Evolutionary conservation across 2,888 invertebrate genomes (phyloP).

Genomic region (Pseudococcus longispinus): DNA sequence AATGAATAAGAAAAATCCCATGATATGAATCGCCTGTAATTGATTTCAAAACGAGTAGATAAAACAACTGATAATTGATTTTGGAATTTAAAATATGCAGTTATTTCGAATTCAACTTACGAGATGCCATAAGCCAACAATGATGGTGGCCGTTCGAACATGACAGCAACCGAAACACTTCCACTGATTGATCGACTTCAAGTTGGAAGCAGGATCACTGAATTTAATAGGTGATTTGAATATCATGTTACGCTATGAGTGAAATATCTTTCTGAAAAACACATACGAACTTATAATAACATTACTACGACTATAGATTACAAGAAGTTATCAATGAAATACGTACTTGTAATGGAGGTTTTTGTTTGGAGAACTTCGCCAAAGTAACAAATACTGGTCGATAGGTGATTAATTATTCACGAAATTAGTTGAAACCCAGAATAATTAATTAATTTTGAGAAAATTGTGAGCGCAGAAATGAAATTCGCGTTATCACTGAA

Average conservation of each 20-base stretch:
- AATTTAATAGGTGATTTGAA: constrained; percentile 21
- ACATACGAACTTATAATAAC: not conserved
- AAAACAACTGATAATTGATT: not conserved
- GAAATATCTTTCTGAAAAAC: not conserved
- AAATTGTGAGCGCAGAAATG: no score
- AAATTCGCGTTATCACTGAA: no score
- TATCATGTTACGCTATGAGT: not conserved
- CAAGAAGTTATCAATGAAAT: not conserved
- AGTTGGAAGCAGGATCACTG: not conserved
- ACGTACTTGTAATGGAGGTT: not conserved
- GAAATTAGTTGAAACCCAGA: no score
- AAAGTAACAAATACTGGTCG: not conserved
- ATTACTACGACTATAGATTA: not conserved
- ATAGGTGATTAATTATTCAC: no score
- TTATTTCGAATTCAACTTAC: constrained; percentile 29
- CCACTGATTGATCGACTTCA: constrained; percentile 29
- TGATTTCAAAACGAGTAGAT: not conserved
- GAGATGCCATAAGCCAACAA: constrained; percentile 47
- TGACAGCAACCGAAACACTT: constrained; percentile 45
- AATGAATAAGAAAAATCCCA: constrained; percentile 24
- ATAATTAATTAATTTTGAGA: no score
- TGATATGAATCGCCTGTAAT: constrained; percentile 2
- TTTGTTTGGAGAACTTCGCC: not conserved
- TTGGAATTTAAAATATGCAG: not conserved
- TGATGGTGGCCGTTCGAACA: not conserved